These are phyloP conservation scores for Anseranas semipalmata DNA, from an alignment of 2,113 vertebrate species.

Conservation along the genomic window DNA sequence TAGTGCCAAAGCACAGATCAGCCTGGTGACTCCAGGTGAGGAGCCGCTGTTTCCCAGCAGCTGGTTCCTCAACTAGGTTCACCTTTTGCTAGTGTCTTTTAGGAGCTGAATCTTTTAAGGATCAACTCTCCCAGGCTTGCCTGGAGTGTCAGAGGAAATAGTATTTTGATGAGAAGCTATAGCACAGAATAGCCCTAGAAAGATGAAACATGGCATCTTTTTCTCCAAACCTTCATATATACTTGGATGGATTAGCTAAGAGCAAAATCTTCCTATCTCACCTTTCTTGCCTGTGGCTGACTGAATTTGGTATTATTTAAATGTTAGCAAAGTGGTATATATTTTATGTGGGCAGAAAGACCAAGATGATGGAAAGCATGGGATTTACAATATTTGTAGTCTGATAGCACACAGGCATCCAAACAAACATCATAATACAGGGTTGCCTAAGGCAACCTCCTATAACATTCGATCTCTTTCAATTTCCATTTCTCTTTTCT, in stretches of 20 bases:
- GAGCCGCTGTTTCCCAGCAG: fast-evolving
- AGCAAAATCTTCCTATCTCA: not conserved
- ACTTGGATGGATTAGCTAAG: not conserved
- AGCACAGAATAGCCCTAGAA: not conserved
- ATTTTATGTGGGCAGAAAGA: not conserved
- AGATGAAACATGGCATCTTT: not conserved
- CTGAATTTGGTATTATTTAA: not conserved
- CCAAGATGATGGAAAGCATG: not conserved
- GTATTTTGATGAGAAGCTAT: not conserved
- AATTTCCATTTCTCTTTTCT: not conserved
- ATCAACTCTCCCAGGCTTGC: not conserved
- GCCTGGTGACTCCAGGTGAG: not conserved
- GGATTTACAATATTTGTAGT: not conserved
- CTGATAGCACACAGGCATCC: not conserved
- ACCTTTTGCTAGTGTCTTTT: not conserved
- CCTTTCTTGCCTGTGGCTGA: not conserved
- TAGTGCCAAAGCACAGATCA: not conserved
- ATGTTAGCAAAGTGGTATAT: not conserved
- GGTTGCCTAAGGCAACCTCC: not conserved
- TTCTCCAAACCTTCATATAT: not conserved
- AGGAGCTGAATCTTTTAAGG: not conserved
- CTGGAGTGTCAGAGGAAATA: not conserved
- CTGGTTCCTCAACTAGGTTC: not conserved
- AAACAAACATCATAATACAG: not conserved
- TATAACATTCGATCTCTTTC: not conserved